Evolutionary conservation across 2,888 invertebrate species (phyloP).

Genomic region (Achlya flavicornis): DNA sequence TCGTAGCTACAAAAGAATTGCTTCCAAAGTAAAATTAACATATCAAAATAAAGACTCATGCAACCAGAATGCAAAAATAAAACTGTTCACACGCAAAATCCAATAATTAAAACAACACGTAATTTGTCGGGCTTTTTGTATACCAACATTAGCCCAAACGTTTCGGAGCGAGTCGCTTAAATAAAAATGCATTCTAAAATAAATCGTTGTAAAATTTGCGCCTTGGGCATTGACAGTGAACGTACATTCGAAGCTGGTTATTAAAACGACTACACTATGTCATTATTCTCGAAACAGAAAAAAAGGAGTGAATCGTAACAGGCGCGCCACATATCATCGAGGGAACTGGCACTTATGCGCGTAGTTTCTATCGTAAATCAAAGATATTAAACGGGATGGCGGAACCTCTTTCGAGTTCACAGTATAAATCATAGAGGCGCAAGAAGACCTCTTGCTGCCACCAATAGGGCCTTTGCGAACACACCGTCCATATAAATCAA

Average conservation of each 20-base stretch:
- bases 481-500: slow-evolving; percentile 69
- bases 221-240: slow-evolving; percentile 62
- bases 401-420: slow-evolving; percentile 83
- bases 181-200: slow-evolving; percentile 66
- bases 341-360: slow-evolving; percentile 78
- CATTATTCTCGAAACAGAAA: slow-evolving; percentile 75
- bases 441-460: slow-evolving; percentile 72
- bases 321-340: slow-evolving; percentile 78
- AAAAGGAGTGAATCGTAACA: slow-evolving; percentile 76
- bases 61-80: slow-evolving; percentile 10
- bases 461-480: slow-evolving; percentile 74
- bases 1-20: not conserved
- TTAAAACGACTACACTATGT: slow-evolving; percentile 79
- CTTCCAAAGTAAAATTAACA: not conserved
- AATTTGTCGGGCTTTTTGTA: slow-evolving; percentile 11
- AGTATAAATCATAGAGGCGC: slow-evolving; percentile 80
- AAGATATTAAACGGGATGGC: slow-evolving; percentile 82
- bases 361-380: slow-evolving; percentile 83
- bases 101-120: slow-evolving; percentile 31
- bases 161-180: slow-evolving; percentile 42
- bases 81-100: slow-evolving; percentile 19
- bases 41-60: not conserved
- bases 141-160: slow-evolving; percentile 47
- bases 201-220: slow-evolving; percentile 69
- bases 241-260: slow-evolving; percentile 57